Conservation (phyloP, 2,888 invertebrate genomes). For the Ashinkailepas kermadecensis region DNA sequence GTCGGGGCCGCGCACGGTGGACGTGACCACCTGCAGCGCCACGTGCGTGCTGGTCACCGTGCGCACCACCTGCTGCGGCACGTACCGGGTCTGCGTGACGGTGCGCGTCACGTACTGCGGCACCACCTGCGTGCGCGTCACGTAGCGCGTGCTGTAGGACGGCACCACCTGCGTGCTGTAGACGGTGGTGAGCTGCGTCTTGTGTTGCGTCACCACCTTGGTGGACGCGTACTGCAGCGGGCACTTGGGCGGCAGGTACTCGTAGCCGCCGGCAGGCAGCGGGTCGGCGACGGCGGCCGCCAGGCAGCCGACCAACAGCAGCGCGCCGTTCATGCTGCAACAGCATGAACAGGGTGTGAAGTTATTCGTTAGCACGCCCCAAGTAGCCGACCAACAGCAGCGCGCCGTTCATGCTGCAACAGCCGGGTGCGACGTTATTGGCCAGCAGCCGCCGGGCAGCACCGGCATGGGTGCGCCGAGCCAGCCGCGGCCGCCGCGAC, state of each 20-base stretch:
- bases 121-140: conserved; percentile 12
- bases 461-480: no score
- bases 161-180: conserved; percentile 9
- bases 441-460: no score
- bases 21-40: neutral
- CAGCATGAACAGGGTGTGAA: neutral
- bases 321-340: neutral
- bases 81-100: neutral
- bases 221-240: neutral
- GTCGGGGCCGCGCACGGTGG: neutral
- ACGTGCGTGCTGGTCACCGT: neutral
- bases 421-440: neutral
- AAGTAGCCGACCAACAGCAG: neutral
- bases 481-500: no score
- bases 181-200: neutral
- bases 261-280: neutral
- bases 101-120: neutral
- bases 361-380: no score
- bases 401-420: neutral
- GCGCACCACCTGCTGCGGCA: neutral
- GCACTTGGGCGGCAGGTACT: neutral
- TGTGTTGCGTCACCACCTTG: neutral
- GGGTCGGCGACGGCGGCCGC: neutral
- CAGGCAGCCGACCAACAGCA: neutral
- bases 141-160: neutral